Conservation (phyloP, 2,113 vertebrate genomes). For the Solenodon paradoxus region DNA sequence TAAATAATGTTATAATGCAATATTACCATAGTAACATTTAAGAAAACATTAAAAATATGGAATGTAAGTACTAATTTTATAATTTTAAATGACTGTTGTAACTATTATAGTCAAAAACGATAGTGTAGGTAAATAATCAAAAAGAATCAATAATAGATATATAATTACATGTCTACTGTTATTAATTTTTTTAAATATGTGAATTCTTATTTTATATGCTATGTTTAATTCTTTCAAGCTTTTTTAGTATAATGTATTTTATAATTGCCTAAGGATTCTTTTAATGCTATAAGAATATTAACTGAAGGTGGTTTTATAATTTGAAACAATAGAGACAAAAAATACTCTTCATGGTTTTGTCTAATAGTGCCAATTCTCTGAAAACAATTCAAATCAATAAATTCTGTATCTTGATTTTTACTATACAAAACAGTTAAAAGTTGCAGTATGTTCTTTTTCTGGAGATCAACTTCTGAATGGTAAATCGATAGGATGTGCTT, state of each 20-base stretch:
- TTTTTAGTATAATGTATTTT: not conserved
- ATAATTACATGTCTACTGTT: not conserved
- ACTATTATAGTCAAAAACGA: too few species aligned
- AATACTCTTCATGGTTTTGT: not conserved
- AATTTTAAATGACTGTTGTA: too few species aligned
- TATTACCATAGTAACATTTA: too few species aligned
- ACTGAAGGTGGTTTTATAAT: not conserved
- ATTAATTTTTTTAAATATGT: not conserved
- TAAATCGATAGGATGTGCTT: too few species aligned
- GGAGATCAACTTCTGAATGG: too few species aligned
- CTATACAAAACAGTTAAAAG: not conserved
- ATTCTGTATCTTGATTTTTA: not conserved
- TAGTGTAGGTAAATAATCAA: too few species aligned
- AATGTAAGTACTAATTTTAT: too few species aligned
- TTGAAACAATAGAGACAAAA: not conserved
- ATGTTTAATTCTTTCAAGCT: not conserved
- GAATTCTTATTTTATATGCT: not conserved
- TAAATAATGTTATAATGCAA: too few species aligned
- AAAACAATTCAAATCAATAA: not conserved
- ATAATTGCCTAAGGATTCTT: not conserved
- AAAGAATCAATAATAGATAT: too few species aligned
- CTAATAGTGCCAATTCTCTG: not conserved
- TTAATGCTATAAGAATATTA: not conserved
- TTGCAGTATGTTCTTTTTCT: too few species aligned
- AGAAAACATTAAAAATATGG: too few species aligned